Evolutionary conservation across 1,140 invertebrate genomes (phyloP), one percentile per base, ranked within the genome.

Genomic region (Cydia pomonella): DNA sequence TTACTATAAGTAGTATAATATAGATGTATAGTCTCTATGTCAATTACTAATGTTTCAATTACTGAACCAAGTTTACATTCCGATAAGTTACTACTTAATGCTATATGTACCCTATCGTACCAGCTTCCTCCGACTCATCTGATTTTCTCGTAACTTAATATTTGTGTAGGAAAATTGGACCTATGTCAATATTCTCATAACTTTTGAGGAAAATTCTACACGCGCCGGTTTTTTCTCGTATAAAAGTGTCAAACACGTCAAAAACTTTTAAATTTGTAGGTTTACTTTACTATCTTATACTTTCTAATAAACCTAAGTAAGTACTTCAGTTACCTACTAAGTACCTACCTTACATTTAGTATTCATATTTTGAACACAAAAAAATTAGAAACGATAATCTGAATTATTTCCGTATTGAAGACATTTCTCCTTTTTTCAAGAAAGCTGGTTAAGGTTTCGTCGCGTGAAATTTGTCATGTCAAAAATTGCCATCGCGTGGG

Each of bases 151-250:
- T 59, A 59, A 69, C 64, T 33, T 33, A 33, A 69, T 69, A 69
- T 69, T 69, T 69, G 27, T 69, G 10, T 10, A 69, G 64, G 64
- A 6, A 69, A 69, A 69, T 69, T 69, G 64, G 64, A 69, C 64
- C 64, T 69, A 69, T 69, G 64, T 69, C 64, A 69, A 69, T 69
- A 69, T 69, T 10, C 64, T n/a, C 64, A 16, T 16, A 69, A 69
- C 64, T 69, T 63, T 69, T 41, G 27, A 69, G 1, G 64, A 23
- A 69, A 38, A 18, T 38, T 69, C 27, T 18, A 33, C 27, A 69
- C 29, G 33, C 9, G n/a, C 7, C 21, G 16, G 16, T 69, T 69
- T 33, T 33, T 38, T 33, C 64, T 29, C 12, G 4, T 69, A 69
- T 69, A 38, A 69, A 38, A 69, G 27, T 69, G 64, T 69, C 64